Evolutionary conservation across 2,888 invertebrate species (phyloP).

Genomic region (Chrysolina americana): DNA sequence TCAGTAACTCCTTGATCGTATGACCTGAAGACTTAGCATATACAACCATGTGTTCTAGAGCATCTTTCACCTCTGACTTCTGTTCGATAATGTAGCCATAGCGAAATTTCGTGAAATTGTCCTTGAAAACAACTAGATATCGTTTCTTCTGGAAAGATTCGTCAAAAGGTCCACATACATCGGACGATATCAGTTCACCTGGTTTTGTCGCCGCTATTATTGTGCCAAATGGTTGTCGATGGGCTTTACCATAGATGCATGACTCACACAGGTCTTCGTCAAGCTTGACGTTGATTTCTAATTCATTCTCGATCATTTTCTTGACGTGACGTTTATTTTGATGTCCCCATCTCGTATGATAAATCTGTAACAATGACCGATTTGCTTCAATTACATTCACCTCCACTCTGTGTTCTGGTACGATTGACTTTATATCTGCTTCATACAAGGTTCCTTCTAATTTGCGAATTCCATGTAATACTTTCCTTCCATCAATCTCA

Average conservation of each 20-base stretch:
- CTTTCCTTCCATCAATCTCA: neutral
- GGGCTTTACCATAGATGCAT: slow-evolving; percentile 29
- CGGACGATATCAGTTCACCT: slow-evolving; percentile 56
- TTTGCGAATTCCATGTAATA: too few species aligned
- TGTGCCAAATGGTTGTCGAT: slow-evolving; percentile 54
- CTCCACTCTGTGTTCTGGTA: slow-evolving; percentile 43
- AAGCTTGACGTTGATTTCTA: slow-evolving; percentile 46
- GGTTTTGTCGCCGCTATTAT: slow-evolving; percentile 47
- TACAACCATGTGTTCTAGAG: slow-evolving; percentile 49
- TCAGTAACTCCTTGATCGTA: slow-evolving; percentile 56
- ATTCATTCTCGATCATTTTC: slow-evolving; percentile 53
- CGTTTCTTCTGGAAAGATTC: slow-evolving; percentile 45
- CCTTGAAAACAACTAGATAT: slow-evolving; percentile 3
- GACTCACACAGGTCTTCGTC: slow-evolving; percentile 39
- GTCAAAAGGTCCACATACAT: slow-evolving; percentile 55
- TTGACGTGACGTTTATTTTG: slow-evolving; percentile 60
- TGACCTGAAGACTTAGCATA: slow-evolving; percentile 53
- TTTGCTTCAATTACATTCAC: too few species aligned
- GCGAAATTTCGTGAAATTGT: slow-evolving; percentile 50
- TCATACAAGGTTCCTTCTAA: slow-evolving; percentile 45
- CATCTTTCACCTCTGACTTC: slow-evolving; percentile 54
- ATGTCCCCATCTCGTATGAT: slow-evolving; percentile 62
- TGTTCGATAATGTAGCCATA: slow-evolving; percentile 51
- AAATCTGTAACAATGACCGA: slow-evolving; percentile 36
- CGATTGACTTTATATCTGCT: slow-evolving; percentile 50